These are phyloP conservation scores for Tolypeutes matacus DNA, from an alignment of 2,797 vertebrate genomes.

Conservation along the genomic window DNA sequence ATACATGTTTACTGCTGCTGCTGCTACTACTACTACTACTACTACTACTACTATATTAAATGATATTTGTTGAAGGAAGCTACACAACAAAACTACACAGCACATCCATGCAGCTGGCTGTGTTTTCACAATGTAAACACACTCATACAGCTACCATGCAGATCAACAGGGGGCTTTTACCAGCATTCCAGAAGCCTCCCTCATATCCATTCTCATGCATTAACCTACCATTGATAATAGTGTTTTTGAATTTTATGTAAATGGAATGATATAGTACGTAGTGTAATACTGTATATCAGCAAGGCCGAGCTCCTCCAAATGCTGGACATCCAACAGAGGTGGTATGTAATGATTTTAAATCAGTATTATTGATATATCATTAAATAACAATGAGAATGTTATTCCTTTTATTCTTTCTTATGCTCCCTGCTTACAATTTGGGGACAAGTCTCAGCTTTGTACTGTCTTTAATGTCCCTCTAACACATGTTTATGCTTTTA, in stretches of 20 bases:
- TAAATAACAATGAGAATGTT: background rate
- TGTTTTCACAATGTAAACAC: background rate
- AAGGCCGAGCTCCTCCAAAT: background rate
- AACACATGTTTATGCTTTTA: background rate
- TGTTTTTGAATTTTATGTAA: background rate
- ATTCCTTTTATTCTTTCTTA: background rate
- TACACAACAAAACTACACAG: background rate
- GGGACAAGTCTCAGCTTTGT: background rate
- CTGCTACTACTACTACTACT: background rate
- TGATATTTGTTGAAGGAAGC: background rate
- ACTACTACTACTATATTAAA: background rate
- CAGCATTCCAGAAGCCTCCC: background rate
- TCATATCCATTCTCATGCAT: fast-evolving
- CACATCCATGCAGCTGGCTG: background rate
- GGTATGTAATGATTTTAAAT: background rate
- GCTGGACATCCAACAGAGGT: too few species aligned
- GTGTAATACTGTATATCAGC: background rate
- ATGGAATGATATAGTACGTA: background rate
- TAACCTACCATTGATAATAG: background rate
- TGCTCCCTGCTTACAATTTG: background rate
- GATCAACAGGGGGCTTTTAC: background rate
- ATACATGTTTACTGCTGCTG: background rate
- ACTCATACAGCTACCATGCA: background rate
- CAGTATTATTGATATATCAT: background rate
- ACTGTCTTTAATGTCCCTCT: background rate